Percentiles rank a stretch among this genome's conserved stretches.
Evolutionary conservation across 2,888 invertebrate species (phyloP).

Genomic region (Timema podura): DNA sequence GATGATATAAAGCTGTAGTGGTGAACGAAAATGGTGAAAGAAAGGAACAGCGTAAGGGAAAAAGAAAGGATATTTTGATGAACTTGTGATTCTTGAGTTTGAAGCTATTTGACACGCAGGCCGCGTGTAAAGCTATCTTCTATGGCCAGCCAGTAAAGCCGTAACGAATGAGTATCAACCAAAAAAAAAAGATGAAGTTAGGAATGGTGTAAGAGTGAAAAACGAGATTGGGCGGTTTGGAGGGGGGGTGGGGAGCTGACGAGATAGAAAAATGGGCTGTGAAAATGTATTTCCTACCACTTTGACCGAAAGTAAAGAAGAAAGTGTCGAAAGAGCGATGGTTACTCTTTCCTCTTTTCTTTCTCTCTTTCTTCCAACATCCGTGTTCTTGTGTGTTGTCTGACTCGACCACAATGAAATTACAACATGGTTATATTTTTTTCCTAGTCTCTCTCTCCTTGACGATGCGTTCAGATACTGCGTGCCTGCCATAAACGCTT

Average conservation of each 20-base stretch:
- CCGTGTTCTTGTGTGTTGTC: too few relatives aligned
- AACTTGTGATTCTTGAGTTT: background rate
- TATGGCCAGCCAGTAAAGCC: conserved; percentile 14
- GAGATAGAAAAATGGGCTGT: background rate
- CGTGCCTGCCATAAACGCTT: too few relatives aligned
- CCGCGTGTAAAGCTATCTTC: background rate
- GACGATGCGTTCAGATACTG: too few relatives aligned
- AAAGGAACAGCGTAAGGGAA: background rate
- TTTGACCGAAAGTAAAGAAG: too few relatives aligned
- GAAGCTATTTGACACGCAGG: conserved; percentile 13
- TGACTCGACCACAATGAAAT: too few relatives aligned
- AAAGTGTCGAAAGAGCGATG: too few relatives aligned
- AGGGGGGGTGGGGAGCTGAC: background rate
- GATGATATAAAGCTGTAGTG: conserved; percentile 7
- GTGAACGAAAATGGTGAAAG: conserved; percentile 7
- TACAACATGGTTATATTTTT: too few relatives aligned
- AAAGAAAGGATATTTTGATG: conserved; percentile 11
- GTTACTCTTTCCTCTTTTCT: too few relatives aligned
- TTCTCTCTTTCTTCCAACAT: too few relatives aligned
- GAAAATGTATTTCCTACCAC: too few relatives aligned
- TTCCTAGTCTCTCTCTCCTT: too few relatives aligned
- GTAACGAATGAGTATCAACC: background rate
- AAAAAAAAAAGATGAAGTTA: background rate
- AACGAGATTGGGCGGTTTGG: background rate
- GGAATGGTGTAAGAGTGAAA: background rate